Base-by-base conservation (phyloP, 2,888 invertebrate genomes). In the Acanthacorydalis orientalis region DNA sequence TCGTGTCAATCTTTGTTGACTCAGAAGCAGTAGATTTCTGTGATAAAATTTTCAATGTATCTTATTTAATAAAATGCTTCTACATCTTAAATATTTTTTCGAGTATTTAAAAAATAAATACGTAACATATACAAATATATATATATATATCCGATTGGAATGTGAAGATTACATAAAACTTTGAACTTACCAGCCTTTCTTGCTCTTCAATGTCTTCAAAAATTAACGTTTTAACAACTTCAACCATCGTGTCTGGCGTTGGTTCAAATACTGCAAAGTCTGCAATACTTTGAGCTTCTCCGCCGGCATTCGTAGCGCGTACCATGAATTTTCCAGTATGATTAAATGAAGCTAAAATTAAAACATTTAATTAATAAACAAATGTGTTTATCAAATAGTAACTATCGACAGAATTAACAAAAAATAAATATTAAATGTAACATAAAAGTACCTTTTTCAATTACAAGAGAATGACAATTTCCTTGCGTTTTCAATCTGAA, bases 211-310 rank as follows among this genome's bases (percentile, higher is more conserved):
- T 60, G 53, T 75, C 74, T 59, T 79, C 78, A 55, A 76, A 78
- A 41, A 77, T 71, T 34, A 77, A 72, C 9, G 78, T 78, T 62
- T 78, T 78, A 35, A 78, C 76, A 43, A 77, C 74, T 62, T 78
- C 78, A 12, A 77, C 70, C 75, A 77, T 74, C 11, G 77, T 75
- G 53, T 78, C 78, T 1, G 78, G 78, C 6, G 78, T 75, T 45
- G 78, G 77, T 57, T 81, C 81, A 52, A 78, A 71, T 34, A 86
- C 80, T 49, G 79, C 77, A 54, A 86, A 78, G 59, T 85, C 84
- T 8, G 85, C 85, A 52, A 81, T 80, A 63, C 83, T 83, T 60
- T 80, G 78, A n/a, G 84, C 83, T 65, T 84, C 83, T n/a, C 85
- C 85, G 14, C 80, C 83, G 45, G 77, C 72, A 60, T 86, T 86